Evolutionary conservation across 2,113 vertebrate genomes (phyloP).

Genomic region (Dunckerocampus dactyliophorus): DNA sequence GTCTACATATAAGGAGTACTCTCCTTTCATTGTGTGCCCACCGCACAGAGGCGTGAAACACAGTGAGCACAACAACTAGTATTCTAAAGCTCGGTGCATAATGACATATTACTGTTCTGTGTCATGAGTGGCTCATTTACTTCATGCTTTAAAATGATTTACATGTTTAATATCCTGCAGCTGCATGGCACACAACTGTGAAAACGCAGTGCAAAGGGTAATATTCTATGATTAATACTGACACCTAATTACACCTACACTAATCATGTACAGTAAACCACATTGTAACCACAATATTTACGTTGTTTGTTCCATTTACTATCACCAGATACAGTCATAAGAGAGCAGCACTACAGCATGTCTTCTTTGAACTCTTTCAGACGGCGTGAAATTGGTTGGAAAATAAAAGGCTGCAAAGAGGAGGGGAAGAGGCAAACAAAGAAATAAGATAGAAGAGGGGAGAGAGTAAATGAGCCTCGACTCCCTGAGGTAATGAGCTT

Average conservation of each 20-base stretch:
- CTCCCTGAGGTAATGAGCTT: conserved; percentile 23
- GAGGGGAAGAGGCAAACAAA: background rate
- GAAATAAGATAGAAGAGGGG: background rate
- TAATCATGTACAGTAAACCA: too few species aligned
- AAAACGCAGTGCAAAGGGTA: conserved; percentile 20
- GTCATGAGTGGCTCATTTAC: background rate
- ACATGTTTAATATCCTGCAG: conserved; percentile 47
- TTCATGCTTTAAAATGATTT: conserved; percentile 27
- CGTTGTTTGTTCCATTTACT: background rate
- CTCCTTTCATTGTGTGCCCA: too few species aligned
- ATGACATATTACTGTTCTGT: background rate
- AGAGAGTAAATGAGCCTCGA: conserved; percentile 20
- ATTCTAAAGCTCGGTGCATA: conserved; percentile 3
- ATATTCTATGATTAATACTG: conserved; percentile 29
- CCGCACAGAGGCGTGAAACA: too few species aligned
- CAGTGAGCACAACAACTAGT: conserved; percentile 15
- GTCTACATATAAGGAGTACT: too few species aligned
- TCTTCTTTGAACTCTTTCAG: background rate
- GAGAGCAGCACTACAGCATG: background rate
- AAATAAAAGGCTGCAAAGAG: background rate
- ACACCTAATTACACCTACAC: too few species aligned
- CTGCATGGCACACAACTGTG: conserved; percentile 26
- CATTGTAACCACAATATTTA: background rate
- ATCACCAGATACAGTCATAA: background rate
- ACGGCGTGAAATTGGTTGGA: background rate